Conservation (phyloP, 2,113 vertebrate species). For the Gobius niger region DNA sequence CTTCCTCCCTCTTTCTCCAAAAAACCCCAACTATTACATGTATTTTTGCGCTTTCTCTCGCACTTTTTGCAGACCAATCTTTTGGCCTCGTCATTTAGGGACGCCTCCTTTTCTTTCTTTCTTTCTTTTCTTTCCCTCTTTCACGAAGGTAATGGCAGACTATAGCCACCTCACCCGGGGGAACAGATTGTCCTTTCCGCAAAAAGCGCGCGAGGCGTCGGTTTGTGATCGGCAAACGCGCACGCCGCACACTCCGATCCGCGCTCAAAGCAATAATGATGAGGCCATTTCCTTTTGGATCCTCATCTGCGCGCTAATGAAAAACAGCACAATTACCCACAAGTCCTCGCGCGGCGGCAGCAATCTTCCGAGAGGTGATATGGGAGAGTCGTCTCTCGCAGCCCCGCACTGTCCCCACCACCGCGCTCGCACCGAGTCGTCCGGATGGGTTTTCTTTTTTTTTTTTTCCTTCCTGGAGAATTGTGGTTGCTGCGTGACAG, state of each 20-base stretch:
- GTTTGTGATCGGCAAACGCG: constrained; percentile 57
- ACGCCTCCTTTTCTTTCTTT: constrained; percentile 23
- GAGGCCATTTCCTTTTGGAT: constrained; percentile 78
- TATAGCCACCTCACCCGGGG: constrained; percentile 49
- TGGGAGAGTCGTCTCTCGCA: constrained; percentile 52
- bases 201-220: constrained; percentile 6
- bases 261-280: constrained; percentile 63
- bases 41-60: constrained; percentile 20
- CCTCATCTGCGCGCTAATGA: constrained; percentile 79
- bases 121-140: constrained; percentile 69
- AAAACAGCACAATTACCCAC: constrained; percentile 81
- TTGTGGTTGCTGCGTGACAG: constrained; percentile 16
- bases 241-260: constrained; percentile 19
- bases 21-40: constrained; percentile 13
- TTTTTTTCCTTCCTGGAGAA: constrained; percentile 7
- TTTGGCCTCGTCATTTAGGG: constrained; percentile 54
- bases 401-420: constrained; percentile 25
- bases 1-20: constrained; percentile 16
- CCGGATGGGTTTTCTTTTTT: constrained; percentile 3
- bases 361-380: constrained; percentile 56
- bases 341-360: constrained; percentile 64
- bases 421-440: constrained; percentile 37
- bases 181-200: constrained; percentile 76
- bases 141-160: constrained; percentile 74
- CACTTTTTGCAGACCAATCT: constrained; percentile 36